These are phyloP conservation scores for Lissocephala sabroskyi DNA, from an alignment of 2,888 invertebrate genomes.

Conservation along the genomic window DNA sequence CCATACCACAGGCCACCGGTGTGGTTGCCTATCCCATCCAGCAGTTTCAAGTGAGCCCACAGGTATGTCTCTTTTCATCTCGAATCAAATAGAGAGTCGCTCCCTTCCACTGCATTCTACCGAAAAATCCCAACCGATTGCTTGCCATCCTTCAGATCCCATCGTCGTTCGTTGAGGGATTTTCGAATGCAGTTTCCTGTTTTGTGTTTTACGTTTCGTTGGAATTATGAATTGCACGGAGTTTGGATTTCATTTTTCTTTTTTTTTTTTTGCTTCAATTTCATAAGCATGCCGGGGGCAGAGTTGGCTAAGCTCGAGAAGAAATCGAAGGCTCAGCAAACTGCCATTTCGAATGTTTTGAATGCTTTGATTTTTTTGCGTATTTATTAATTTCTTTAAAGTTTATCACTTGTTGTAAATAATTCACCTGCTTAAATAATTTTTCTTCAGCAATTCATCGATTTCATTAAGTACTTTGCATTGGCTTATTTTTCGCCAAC, in stretches of 20 bases:
- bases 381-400: too few species aligned
- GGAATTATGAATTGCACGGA: not conserved
- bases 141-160: slow-evolving; percentile 23
- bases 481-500: too few species aligned
- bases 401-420: too few species aligned
- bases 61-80: slow-evolving; percentile 63
- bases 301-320: too few species aligned
- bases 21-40: slow-evolving; percentile 93
- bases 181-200: slow-evolving; percentile 2
- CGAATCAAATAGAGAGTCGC: not conserved
- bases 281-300: too few species aligned
- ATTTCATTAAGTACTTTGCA: slow-evolving; percentile 6
- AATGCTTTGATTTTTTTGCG: too few species aligned
- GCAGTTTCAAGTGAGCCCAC: slow-evolving; percentile 87
- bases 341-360: too few species aligned
- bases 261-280: not conserved
- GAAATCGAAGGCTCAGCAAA: too few species aligned
- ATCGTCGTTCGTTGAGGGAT: slow-evolving; percentile 33
- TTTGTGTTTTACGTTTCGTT: slow-evolving; percentile 5
- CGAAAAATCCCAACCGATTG: slow-evolving; percentile 5
- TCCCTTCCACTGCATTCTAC: not conserved
- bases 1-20: slow-evolving; percentile 83
- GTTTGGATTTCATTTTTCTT: not conserved
- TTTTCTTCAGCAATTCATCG: too few species aligned
- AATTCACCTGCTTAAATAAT: not conserved